Conservation (phyloP, 2,888 invertebrate species). For the Rhagophthalmus giganteus region DNA sequence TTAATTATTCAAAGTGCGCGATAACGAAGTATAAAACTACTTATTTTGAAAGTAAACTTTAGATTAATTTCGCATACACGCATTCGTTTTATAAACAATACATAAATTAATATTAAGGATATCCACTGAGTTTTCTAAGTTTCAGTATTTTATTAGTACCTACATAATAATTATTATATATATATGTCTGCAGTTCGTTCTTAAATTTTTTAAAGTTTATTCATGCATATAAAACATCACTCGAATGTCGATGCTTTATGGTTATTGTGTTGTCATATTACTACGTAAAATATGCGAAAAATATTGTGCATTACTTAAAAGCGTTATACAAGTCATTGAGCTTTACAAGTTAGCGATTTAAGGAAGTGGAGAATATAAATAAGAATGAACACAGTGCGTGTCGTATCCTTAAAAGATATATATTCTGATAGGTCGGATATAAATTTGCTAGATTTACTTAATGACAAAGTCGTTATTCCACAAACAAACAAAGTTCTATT, state of each 20-base stretch:
- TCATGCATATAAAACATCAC: no score
- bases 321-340: conserved; percentile 14
- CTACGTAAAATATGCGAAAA: conserved; percentile 11
- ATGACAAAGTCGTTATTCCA: not conserved
- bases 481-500: not conserved
- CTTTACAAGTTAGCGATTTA: conserved; percentile 13
- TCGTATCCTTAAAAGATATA: not conserved
- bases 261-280: no score
- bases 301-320: conserved; percentile 11
- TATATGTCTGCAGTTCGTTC: no score
- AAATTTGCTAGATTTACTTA: no score
- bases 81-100: not conserved
- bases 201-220: no score
- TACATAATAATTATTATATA: no score
- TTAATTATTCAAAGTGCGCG: conserved; percentile 17
- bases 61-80: not conserved
- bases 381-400: conserved; percentile 13
- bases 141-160: no score
- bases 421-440: not conserved
- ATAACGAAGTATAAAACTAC: no score
- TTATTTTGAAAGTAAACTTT: not conserved
- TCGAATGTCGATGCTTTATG: no score
- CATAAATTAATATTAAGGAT: conserved; percentile 1
- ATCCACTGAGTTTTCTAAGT: conserved; percentile 1
- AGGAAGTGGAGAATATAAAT: conserved; percentile 14